Evolutionary conservation across 2,797 vertebrate species (phyloP).

Genomic region (Chanos chanos): DNA sequence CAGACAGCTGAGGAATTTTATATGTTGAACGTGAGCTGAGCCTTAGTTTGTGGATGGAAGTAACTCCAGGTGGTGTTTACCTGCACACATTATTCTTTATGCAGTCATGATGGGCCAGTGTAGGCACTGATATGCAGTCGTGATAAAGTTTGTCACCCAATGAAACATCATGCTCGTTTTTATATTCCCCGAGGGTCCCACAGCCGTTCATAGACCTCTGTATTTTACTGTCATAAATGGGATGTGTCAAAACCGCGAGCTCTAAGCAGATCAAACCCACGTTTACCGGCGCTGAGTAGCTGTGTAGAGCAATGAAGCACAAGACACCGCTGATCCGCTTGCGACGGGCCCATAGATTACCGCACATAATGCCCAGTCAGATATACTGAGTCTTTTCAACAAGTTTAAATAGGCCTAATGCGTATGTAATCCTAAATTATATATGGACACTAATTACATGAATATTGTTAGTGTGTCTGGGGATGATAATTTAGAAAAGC

Average conservation of each 20-base stretch:
- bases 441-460: too few relatives aligned
- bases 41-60: neutral
- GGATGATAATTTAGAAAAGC: too few relatives aligned
- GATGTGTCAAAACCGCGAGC: slow-evolving; percentile 17
- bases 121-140: slow-evolving; percentile 21
- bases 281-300: too few relatives aligned
- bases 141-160: slow-evolving; percentile 36
- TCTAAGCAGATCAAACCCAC: slow-evolving; percentile 1
- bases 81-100: slow-evolving; percentile 28
- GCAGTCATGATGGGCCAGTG: slow-evolving; percentile 26
- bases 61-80: slow-evolving; percentile 1
- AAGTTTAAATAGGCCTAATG: too few relatives aligned
- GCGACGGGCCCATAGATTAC: too few relatives aligned
- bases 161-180: slow-evolving; percentile 18
- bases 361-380: too few relatives aligned
- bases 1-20: neutral
- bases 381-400: too few relatives aligned
- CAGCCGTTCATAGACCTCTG: slow-evolving; percentile 16
- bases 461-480: too few relatives aligned
- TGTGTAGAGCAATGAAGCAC: too few relatives aligned
- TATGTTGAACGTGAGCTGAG: neutral
- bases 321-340: too few relatives aligned
- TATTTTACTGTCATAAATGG: slow-evolving; percentile 39
- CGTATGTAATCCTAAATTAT: too few relatives aligned
- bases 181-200: slow-evolving; percentile 21